Evolutionary conservation across 1,140 invertebrate species (phyloP), one percentile per base, ranked within the genome.

Genomic region (Sycophila sp.): DNA sequence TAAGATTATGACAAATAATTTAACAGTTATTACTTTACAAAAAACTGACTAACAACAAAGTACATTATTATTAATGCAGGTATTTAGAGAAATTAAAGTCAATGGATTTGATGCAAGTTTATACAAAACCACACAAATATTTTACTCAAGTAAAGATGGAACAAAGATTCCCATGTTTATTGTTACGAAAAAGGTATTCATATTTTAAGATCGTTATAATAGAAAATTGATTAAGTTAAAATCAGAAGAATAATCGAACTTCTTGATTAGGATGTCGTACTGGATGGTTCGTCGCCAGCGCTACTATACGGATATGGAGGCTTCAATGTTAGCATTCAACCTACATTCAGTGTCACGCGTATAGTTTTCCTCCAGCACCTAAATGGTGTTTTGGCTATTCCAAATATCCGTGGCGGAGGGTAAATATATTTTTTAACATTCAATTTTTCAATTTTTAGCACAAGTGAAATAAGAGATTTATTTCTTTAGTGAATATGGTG

Each of bases 161-260:
- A 98, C 96, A 1, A 93, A 94, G 86, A 90, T 99, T 74, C 98
- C 98, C 4, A 99, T 99, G 98, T 99, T 98, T 85, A 93, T 99
- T 73, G 91, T 98, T 30, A 91, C 92, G 73, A 93, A 91, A 79
- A 94, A 95, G 86, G 93, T 93, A 85, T 80, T 59, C 40, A 11
- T 56, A 55, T 71, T 36, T n/a, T n/a, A 45, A 42, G 6, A 55
- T 38, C 15, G n/a, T 55, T 28, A n/a, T 6, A 40, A 19, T n/a
- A n/a, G n/a, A 28, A 34, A 19, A 17, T 28, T 49, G 42, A 47
- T 30, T 64, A 71, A 65, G 53, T 17, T 38, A 56, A 38, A 62
- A 69, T 15, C 38, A 53, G n/a, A n/a, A n/a, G n/a, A 67, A 69
- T 15, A 38, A 40, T 32, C 19, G 38, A 58, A 58, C 66, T 38